Base-by-base conservation (phyloP, 1,140 invertebrate species). In the Amyelois transitella region DNA sequence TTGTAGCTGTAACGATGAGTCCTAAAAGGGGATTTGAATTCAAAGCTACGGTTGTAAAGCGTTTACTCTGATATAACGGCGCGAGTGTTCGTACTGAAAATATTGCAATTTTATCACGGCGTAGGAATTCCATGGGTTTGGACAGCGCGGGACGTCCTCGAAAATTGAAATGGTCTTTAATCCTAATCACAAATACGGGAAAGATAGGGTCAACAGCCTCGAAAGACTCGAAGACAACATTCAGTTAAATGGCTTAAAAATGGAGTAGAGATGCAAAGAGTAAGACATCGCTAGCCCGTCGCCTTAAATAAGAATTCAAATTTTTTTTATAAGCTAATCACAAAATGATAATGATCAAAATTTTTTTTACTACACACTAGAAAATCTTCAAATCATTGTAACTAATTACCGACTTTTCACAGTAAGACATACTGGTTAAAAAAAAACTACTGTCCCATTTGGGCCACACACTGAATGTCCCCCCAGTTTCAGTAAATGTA, bases 31-130 rank as follows among this genome's bases (percentile, higher is more conserved):
- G n/a, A 38, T 38, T 38, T 38, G 17, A 55, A 49, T 28, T 12
- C 45, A 25, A 56, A 57, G 49, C 53, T 51, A 51, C 22, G 43
- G 55, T 32, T 55, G 54, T 64, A 64, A 64, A 64, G 49, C 50
- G 53, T 65, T 65, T 65, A 65, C 55, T 55, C 53, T 58, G n/a
- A 38, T 14, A 38, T 32, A 4, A 14, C n/a, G 32, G 12, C n/a
- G 32, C 43, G 55, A 56, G 44, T 47, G 52, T 49, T 43, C 18
- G 44, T 47, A 47, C 50, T 51, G 52, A 44, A 55, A 38, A 57
- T 56, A 62, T 62, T 66, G 32, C 56, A 60, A 59, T 55, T 66
- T 66, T 66, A 66, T 66, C 53, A 51, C 51, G 53, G 25, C 25
- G n/a, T 57, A 49, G 48, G 44, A 45, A 53, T 47, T 49, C 53